Conservation (phyloP, 2,113 vertebrate genomes). For the Reinhardtius hippoglossoides region DNA sequence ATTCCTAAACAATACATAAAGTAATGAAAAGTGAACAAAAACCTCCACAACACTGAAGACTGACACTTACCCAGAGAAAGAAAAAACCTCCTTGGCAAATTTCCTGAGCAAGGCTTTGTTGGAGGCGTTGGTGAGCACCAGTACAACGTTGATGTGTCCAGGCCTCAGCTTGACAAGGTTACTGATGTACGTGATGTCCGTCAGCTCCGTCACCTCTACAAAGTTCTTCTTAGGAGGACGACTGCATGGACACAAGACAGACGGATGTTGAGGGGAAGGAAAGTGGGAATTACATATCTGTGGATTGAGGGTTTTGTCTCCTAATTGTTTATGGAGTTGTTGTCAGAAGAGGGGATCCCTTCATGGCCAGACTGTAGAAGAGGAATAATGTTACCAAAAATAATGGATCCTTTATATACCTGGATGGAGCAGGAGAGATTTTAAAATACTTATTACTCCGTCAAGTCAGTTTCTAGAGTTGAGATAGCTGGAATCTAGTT, state of each 20-base stretch:
- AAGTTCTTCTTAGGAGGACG: constrained; percentile 92
- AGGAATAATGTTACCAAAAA: background rate
- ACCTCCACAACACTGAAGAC: background rate
- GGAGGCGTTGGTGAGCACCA: constrained; percentile 90
- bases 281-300: background rate
- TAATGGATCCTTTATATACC: no score
- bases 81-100: constrained; percentile 93
- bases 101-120: constrained; percentile 90
- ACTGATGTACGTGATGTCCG: constrained; percentile 91
- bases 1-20: background rate
- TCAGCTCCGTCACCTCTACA: constrained; percentile 95
- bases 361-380: no score
- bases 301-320: background rate
- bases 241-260: constrained; percentile 47
- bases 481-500: no score
- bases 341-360: background rate
- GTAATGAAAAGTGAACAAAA: background rate
- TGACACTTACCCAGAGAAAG: constrained; percentile 87
- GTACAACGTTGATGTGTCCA: constrained; percentile 92
- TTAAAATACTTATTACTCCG: no score
- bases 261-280: background rate
- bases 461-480: no score
- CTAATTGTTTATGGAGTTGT: no score
- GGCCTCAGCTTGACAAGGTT: constrained; percentile 93
- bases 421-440: no score